Conservation (phyloP, 2,797 vertebrate genomes). For the Yasuhikotakia modesta region DNA sequence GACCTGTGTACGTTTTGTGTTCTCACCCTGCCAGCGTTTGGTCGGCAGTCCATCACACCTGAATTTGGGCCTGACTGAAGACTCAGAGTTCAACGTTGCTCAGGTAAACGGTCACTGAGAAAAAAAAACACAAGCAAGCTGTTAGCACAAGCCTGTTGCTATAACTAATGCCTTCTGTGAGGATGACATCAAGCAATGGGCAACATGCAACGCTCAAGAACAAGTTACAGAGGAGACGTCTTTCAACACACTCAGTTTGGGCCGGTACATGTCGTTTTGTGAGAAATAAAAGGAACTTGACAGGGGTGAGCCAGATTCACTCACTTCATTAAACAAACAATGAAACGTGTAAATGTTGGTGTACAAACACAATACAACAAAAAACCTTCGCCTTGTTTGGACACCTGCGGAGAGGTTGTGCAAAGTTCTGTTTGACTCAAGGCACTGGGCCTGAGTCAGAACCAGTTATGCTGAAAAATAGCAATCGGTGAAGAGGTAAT, state of each 20-base stretch:
- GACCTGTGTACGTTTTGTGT: constrained; percentile 40
- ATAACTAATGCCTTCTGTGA: constrained; percentile 75
- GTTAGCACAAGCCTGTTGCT: constrained; percentile 66
- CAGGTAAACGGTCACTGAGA: constrained; percentile 74
- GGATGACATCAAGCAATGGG: constrained; percentile 62
- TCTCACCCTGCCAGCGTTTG: constrained; percentile 64
- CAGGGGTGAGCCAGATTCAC: constrained; percentile 67
- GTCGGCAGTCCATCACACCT: constrained; percentile 59
- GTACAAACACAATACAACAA: constrained; percentile 53
- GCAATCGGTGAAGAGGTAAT: neutral
- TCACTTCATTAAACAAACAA: constrained; percentile 72
- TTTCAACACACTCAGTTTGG: constrained; percentile 66
- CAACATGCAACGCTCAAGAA: constrained; percentile 65
- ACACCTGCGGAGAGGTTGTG: constrained; percentile 69
- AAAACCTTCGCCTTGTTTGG: constrained; percentile 67
- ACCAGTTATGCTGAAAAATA: neutral
- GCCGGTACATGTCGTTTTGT: constrained; percentile 55
- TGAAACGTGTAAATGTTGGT: constrained; percentile 72
- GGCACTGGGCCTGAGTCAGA: neutral
- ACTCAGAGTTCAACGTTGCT: constrained; percentile 61
- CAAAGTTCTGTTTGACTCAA: constrained; percentile 44
- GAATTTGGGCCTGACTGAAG: constrained; percentile 63
- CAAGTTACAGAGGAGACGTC: constrained; percentile 68
- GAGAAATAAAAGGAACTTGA: constrained; percentile 77
- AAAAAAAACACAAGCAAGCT: constrained; percentile 72